phyloP scores from a whole-genome alignment of 2,888 invertebrate genomes.

The Neoitamus cyanurus region DNA sequence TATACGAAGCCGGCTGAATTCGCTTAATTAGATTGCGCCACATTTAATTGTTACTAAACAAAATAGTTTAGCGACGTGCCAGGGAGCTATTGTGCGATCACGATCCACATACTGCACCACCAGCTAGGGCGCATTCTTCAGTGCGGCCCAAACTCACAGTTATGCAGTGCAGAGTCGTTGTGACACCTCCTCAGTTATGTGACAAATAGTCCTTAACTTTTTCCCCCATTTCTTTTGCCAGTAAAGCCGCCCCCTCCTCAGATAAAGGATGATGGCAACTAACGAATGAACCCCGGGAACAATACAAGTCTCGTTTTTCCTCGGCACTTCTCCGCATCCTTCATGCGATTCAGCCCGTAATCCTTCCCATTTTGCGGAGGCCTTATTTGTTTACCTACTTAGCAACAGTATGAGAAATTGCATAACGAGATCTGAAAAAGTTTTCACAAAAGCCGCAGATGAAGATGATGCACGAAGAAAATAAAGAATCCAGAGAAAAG shows the following conservation, averaged over 20 bases:
- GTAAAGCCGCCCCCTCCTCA: background rate
- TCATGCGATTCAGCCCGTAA: background rate
- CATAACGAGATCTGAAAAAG: conserved; percentile 36
- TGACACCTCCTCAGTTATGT: background rate
- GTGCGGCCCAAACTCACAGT: background rate
- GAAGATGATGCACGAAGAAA: background rate
- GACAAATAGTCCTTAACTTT: conserved; percentile 40
- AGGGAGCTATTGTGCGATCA: background rate
- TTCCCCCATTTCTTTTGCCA: background rate
- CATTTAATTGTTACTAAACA: conserved; percentile 17
- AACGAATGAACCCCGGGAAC: conserved; percentile 18
- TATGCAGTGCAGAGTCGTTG: background rate
- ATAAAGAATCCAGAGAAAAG: background rate
- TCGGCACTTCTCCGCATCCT: conserved; percentile 7
- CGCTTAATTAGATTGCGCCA: conserved; percentile 24
- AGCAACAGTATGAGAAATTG: conserved; percentile 33
- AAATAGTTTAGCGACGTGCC: conserved; percentile 7
- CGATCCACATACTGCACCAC: conserved; percentile 6
- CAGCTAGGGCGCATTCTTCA: background rate
- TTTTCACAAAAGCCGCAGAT: conserved; percentile 1
- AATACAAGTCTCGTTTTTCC: conserved; percentile 8
- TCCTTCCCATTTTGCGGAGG: conserved; percentile 8
- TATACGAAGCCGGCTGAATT: background rate
- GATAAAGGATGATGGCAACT: conserved; percentile 26
- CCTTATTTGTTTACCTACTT: conserved; percentile 42